Base-by-base conservation (phyloP, 1,140 invertebrate genomes). In the Nylanderia fulva region DNA sequence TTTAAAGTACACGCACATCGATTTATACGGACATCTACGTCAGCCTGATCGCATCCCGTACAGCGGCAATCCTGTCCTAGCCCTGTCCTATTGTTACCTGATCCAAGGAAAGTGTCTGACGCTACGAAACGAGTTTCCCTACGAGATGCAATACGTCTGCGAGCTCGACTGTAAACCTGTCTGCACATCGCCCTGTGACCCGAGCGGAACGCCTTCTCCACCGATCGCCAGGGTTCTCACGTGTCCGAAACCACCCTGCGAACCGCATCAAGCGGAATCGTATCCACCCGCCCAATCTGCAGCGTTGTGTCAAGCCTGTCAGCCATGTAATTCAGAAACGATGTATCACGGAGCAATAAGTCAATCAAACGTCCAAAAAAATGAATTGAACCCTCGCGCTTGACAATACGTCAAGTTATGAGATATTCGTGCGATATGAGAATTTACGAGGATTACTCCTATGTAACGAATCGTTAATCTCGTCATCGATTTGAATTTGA, bases 1-100 rank as follows among this genome's bases (percentile, higher is more conserved):
- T 18, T 77, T 94, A 69, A 94, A 94, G 66, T 94, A 93, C 88
- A 93, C 93, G 80, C 92, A 94, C 86, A 91, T 94, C 79, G 93
- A 94, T 72, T 90, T 94, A 29, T 79, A 48, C 42, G 88, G 87
- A 15, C 91, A 93, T 39, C 36, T 91, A 29, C 85, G 79, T 6
- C 42, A 71, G 42, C 90, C 88, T 24, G 80, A 90, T 39, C 29
- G 79, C 21, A n/a, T 88, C 18, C 82, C 77, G n/a, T 94, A 94
- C 90, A 58, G 69, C 21, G 93, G 92, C 24, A 93, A 92, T 90
- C 92, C 93, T 6, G 84, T 94, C 7, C 72, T 94, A 29, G 89
- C 90, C 0, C 61, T 94, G 86, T 85, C 92, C 64, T 94, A 94
- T 52, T 94, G 93, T 45, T 94, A 93, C 79, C 79, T 94, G 11